Evolutionary conservation across 2,888 invertebrate genomes (phyloP).

Genomic region (Euzetes globulus): DNA sequence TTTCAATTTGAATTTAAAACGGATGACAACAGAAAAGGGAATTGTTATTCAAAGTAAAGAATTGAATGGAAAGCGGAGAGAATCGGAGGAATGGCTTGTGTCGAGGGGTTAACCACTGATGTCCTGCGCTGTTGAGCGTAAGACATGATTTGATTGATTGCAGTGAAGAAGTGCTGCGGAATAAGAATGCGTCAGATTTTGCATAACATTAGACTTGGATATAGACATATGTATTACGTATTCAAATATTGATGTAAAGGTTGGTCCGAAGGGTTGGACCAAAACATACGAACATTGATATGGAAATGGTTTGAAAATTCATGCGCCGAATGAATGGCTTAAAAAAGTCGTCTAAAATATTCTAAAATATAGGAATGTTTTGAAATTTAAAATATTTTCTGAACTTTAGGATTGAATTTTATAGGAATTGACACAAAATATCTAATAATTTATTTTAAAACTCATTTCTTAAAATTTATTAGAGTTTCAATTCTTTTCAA

Average conservation of each 20-base stretch:
- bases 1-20: not conserved
- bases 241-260: constrained; percentile 9
- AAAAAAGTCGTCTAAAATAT: not conserved
- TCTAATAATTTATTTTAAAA: too few relatives aligned
- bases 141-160: not conserved
- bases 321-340: not conserved
- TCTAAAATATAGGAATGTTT: not conserved
- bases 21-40: not conserved
- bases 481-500: too few relatives aligned
- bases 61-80: not conserved
- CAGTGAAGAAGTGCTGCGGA: not conserved
- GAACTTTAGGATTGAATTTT: not conserved
- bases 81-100: not conserved
- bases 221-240: not conserved
- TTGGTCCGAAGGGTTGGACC: constrained; percentile 8
- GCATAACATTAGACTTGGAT: not conserved
- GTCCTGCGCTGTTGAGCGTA: constrained; percentile 14
- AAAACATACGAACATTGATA: not conserved
- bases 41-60: constrained; percentile 2
- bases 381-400: not conserved
- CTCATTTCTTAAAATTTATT: too few relatives aligned
- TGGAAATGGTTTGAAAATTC: not conserved
- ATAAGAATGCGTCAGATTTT: not conserved
- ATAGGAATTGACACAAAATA: not conserved
- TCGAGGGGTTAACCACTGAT: constrained; percentile 3